Percentiles rank a stretch among this genome's conserved stretches.
Evolutionary conservation across 2,888 invertebrate genomes (phyloP).

Genomic region (Noctua comes): DNA sequence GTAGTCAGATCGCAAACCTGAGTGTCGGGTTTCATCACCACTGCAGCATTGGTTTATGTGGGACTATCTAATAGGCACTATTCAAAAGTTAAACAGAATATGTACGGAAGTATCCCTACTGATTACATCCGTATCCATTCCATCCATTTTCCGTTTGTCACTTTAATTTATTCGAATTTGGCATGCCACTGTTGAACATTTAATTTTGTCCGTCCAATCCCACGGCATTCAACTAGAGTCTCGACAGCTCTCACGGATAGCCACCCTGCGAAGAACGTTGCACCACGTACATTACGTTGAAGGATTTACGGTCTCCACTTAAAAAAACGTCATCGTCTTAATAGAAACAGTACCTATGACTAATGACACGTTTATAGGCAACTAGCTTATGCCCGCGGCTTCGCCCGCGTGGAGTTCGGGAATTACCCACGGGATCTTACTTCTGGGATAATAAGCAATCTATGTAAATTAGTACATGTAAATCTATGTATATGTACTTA

Average conservation of each 20-base stretch:
- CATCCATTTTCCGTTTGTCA: not conserved
- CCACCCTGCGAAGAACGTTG: not conserved
- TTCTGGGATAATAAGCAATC: too few species aligned
- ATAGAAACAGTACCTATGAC: not conserved
- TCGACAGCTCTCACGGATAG: not conserved
- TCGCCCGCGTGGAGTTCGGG: too few species aligned
- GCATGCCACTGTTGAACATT: not conserved
- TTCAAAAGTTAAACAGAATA: not conserved
- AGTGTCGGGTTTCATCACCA: not conserved
- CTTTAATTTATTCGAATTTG: not conserved
- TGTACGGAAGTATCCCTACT: not conserved
- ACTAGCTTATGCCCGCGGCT: too few species aligned
- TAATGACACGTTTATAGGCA: not conserved
- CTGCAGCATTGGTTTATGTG: not conserved
- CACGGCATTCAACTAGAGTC: not conserved
- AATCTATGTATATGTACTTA: too few species aligned
- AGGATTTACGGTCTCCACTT: not conserved
- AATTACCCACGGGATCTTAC: too few species aligned
- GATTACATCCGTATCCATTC: not conserved
- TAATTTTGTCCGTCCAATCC: not conserved
- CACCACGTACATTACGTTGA: not conserved
- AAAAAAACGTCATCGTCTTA: not conserved
- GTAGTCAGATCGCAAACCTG: not conserved
- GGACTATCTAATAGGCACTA: not conserved
- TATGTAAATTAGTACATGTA: too few species aligned